phyloP scores from a whole-genome alignment of 2,797 vertebrate genomes.

The Discoglossus pictus region DNA sequence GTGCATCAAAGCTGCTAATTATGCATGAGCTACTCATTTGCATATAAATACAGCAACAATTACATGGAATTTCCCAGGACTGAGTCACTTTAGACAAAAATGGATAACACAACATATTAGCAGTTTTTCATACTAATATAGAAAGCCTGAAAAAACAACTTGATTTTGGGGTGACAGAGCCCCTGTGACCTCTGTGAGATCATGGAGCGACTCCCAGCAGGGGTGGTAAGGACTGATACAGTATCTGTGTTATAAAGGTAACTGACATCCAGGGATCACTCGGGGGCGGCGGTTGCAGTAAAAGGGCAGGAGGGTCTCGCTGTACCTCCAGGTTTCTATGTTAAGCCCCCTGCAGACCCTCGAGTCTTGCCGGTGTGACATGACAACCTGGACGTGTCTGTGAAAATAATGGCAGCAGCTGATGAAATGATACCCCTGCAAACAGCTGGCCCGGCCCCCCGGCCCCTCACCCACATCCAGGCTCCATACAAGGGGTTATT shows the following conservation, averaged over 20 bases:
- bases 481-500: conserved; percentile 51
- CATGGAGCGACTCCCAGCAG: conserved; percentile 8
- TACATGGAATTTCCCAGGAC: no score
- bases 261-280: conserved; percentile 38
- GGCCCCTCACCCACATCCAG: conserved; percentile 37
- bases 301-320: conserved; percentile 21
- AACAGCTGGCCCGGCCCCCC: conserved; percentile 41
- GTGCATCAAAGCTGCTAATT: no score
- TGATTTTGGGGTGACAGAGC: no score
- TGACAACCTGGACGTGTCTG: conserved; percentile 45
- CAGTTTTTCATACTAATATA: no score
- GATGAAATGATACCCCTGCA: conserved; percentile 45
- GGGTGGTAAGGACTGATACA: background rate
- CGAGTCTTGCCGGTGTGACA: conserved; percentile 38
- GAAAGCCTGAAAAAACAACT: no score
- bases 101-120: no score
- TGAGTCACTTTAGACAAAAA: no score
- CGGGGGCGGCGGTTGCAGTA: conserved; percentile 8
- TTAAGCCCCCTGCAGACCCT: conserved; percentile 15
- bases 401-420: conserved; percentile 52
- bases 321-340: conserved; percentile 35
- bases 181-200: no score
- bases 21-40: no score
- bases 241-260: conserved; percentile 3
- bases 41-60: no score